Conservation (phyloP, 2,797 vertebrate genomes). For the Champsocephalus esox region DNA sequence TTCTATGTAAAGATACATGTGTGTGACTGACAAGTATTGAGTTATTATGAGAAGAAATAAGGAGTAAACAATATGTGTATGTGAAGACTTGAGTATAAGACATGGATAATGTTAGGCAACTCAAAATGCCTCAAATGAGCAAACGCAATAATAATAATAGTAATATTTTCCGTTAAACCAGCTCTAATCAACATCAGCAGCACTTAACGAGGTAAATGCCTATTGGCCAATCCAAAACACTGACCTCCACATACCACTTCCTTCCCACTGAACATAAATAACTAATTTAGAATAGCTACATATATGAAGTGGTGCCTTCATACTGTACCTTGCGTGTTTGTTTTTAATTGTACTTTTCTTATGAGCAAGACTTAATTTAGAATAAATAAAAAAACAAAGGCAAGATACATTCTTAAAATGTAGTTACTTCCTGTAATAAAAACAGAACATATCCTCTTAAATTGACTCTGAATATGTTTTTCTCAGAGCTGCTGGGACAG, state of each 20-base stretch:
- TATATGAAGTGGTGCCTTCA: constrained; percentile 9
- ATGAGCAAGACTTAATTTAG: background rate
- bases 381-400: constrained; percentile 1
- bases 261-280: constrained; percentile 36
- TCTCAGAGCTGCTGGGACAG: constrained; percentile 29
- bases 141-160: too few relatives aligned
- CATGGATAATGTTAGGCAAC: background rate
- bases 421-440: constrained; percentile 24
- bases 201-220: background rate
- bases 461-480: constrained; percentile 3
- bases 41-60: background rate
- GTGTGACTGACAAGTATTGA: background rate
- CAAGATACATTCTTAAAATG: background rate
- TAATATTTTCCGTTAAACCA: too few relatives aligned
- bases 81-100: background rate
- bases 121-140: background rate
- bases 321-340: constrained; percentile 1
- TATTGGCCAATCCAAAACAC: constrained; percentile 1
- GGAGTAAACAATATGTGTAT: background rate
- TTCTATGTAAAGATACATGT: background rate
- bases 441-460: background rate
- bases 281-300: constrained; percentile 26
- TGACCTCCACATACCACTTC: constrained; percentile 21
- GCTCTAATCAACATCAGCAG: too few relatives aligned
- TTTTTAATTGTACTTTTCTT: constrained; percentile 13